A percentile compares a stretch with the other conserved stretches of the same genome.
Conservation (phyloP, 2,113 vertebrate genomes). For the Osmerus mordax region DNA sequence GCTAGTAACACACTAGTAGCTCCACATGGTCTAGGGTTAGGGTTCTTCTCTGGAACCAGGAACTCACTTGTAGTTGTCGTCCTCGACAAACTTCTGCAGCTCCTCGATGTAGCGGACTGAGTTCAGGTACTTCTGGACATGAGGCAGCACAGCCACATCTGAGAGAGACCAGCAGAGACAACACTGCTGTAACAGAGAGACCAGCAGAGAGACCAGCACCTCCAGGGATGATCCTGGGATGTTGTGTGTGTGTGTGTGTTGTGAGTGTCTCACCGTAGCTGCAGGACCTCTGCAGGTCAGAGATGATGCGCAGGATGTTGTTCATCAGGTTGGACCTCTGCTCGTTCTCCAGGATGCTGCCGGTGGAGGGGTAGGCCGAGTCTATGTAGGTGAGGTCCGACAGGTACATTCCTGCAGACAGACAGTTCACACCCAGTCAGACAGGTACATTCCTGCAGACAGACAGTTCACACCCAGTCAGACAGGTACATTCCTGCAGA, state of each 20-base stretch:
- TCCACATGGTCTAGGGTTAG: no score
- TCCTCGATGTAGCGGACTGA: slow-evolving; percentile 98
- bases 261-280: slow-evolving; percentile 82
- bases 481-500: no score
- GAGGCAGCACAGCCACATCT: slow-evolving; percentile 93
- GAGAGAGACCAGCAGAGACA: slow-evolving; percentile 15
- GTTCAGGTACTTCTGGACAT: slow-evolving; percentile 97
- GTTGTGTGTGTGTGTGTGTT: neutral
- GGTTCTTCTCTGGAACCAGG: slow-evolving; percentile 37
- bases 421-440: neutral
- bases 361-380: slow-evolving; percentile 96
- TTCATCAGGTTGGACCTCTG: slow-evolving; percentile 98
- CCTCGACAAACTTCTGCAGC: slow-evolving; percentile 98
- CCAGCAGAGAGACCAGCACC: neutral
- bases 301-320: slow-evolving; percentile 97
- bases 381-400: slow-evolving; percentile 97
- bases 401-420: slow-evolving; percentile 89
- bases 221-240: no score
- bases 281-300: slow-evolving; percentile 94
- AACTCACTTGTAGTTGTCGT: slow-evolving; percentile 96
- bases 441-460: no score
- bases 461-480: no score
- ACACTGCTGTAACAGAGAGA: neutral
- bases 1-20: no score
- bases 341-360: slow-evolving; percentile 97